Evolutionary conservation across 2,888 invertebrate genomes (phyloP), one percentile per base, ranked within the genome.

Genomic region (Torymus auratus): DNA sequence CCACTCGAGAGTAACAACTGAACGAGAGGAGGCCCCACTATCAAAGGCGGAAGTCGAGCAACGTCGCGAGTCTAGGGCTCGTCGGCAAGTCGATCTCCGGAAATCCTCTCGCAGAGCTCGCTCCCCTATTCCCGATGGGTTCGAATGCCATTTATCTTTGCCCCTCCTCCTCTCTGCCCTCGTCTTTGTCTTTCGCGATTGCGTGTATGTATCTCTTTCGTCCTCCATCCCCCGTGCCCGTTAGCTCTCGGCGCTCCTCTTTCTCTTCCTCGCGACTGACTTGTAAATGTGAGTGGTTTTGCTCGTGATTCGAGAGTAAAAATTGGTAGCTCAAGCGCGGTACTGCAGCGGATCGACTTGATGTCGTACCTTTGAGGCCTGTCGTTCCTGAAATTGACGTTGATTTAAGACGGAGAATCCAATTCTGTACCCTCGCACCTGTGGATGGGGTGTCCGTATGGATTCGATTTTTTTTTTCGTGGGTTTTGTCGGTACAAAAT

Each of bases 91-190:
- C 65, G 69, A 71, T 71, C 71, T 61, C 56, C 55, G 76, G 76
- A 80, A 71, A 80, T 80, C 71, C 80, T 67, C 72, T 68, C 41
- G 20, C n/a, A 14, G 56, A 14, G 56, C 68, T n/a, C 64, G 7
- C 41, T 20, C 17, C 73, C n/a, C 50, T 72, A 77, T 64, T 78
- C 77, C 75, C 78, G 64, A 67, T 71, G 72, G 71, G 58, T 72
- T 78, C 55, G 41, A 71, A 62, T 55, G 20, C 68, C 81, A 78
- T 82, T 78, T 78, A 75, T 78, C 81, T 82, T 81, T 60, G 65
- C 69, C 15, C 68, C 41, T 23, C 11, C 10, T 4, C n/a, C 13
- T 65, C 71, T 74, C 28, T 64, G 28, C 7, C 15, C 41, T 17
- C n/a, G 15, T 61, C 60, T 77, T 77, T 71, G 70, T 71, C 64